phyloP scores from a whole-genome alignment of 2,113 vertebrate species.

The Tragelaphus imberbis region DNA sequence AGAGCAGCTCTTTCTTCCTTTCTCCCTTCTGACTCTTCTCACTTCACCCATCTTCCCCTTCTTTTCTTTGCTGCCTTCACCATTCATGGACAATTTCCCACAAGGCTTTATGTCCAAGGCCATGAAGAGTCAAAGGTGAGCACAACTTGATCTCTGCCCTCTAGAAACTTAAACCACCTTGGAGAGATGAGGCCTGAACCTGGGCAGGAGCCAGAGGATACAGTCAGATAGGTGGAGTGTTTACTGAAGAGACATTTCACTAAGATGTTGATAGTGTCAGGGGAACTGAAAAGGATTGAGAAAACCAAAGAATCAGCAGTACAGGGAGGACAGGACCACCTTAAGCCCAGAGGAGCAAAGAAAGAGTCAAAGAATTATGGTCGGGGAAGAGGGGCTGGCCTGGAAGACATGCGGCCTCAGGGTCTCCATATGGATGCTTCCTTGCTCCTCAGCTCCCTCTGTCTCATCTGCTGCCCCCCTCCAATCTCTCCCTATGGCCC shows the following conservation, averaged over 20 bases:
- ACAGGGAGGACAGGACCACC: background rate
- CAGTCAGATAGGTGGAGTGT: background rate
- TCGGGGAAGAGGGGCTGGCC: background rate
- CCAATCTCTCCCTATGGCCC: background rate
- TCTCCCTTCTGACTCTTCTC: background rate
- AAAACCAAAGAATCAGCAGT: background rate
- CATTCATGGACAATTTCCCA: background rate
- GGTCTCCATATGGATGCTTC: rapidly evolving
- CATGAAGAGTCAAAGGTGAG: background rate
- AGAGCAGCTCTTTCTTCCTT: background rate
- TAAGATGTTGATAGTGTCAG: background rate
- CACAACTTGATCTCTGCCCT: background rate
- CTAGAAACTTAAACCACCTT: background rate
- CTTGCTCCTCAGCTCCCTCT: background rate
- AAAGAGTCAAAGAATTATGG: background rate
- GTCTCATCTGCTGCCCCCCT: background rate
- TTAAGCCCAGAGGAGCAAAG: background rate
- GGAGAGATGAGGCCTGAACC: background rate
- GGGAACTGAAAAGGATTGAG: background rate
- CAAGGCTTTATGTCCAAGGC: background rate
- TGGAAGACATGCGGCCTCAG: background rate
- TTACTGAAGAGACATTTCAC: background rate
- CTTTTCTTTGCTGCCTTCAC: background rate
- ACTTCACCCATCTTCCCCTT: background rate
- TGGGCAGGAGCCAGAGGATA: background rate